Base-by-base conservation (phyloP, 2,888 invertebrate species). In the Philaethria dido region DNA sequence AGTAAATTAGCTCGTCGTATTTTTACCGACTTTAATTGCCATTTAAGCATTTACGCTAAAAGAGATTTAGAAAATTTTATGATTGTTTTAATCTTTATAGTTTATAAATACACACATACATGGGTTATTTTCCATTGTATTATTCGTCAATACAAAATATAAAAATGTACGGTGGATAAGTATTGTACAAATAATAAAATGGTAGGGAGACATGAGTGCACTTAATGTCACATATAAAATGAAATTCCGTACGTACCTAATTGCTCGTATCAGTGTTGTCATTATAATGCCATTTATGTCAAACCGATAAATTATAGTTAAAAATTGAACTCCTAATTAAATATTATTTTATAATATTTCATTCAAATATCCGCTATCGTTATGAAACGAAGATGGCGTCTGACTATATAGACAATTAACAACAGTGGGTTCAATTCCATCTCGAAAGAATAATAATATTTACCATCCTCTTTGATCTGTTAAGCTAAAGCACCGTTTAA, bases 1-100 rank as follows among this genome's bases (percentile, higher is more conserved):
- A 57, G 57, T 33, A 60, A n/a, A 60, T 60, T 45, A 45, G 60
- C 45, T 33, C 14, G 9, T 33, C 29, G 33, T 18, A 47, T 33
- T 60, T 29, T 18, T 29, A 9, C 18, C 45, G 18, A 47, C 14
- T 18, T 14, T 47, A 47, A 60, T 29, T 60, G 44, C 5, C 18
- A 44, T 22, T 33, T 59, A 25, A 22, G 44, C 42, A 25, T 59
- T n/a, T n/a, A 16, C n/a, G 25, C 14, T 16, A 16, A 59, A 25
- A 59, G 25, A 29, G 39, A 18, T 42, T 57, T 42, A 16, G 0
- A n/a, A 39, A 22, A 22, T 20, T 13, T 57, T 1, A 39, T 18
- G 11, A 18, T 36, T 36, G 3, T 36, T n/a, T 5, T 22, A 47
- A 39, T 48, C 8, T 18, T 5, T n/a, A 39, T 18, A 33, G 1